Evolutionary conservation across 2,888 invertebrate genomes (phyloP).

Genomic region (Isotomurus palustris): DNA sequence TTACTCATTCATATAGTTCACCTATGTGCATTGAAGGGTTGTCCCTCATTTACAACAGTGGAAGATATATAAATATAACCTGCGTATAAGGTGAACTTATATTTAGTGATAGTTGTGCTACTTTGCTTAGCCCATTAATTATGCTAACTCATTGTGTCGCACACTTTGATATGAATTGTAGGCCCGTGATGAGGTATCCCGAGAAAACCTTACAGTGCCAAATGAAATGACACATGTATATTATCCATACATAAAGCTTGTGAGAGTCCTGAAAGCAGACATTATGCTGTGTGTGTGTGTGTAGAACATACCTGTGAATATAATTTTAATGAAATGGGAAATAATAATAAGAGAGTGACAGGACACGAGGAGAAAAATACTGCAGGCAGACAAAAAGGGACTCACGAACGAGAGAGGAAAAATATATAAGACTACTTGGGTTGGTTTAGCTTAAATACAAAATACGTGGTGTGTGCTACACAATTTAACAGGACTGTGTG

Average conservation of each 20-base stretch:
- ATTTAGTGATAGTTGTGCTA: constrained; percentile 1
- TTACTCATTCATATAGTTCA: neutral
- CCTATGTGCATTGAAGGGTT: too few relatives aligned
- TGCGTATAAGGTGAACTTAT: too few relatives aligned
- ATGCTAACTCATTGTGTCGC: constrained; percentile 13
- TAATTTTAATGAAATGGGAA: constrained; percentile 16
- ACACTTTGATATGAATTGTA: constrained; percentile 1
- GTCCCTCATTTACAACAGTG: too few relatives aligned
- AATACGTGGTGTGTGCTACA: constrained; percentile 4
- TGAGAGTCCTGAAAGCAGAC: neutral
- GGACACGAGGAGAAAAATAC: constrained; percentile 8
- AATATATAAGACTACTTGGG: too few relatives aligned
- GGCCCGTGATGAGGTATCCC: neutral
- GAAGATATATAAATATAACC: too few relatives aligned
- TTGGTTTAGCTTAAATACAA: too few relatives aligned
- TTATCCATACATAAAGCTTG: too few relatives aligned
- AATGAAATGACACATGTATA: too few relatives aligned
- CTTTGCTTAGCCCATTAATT: constrained; percentile 7
- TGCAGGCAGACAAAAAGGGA: constrained; percentile 4
- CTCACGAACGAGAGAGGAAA: too few relatives aligned
- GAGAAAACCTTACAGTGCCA: too few relatives aligned
- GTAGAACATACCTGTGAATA: constrained; percentile 12
- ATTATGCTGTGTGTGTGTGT: neutral
- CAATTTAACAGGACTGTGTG: too few relatives aligned
- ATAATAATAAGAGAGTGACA: constrained; percentile 13